phyloP scores from a whole-genome alignment of 2,888 invertebrate genomes.

The Polyommatus icarus region DNA sequence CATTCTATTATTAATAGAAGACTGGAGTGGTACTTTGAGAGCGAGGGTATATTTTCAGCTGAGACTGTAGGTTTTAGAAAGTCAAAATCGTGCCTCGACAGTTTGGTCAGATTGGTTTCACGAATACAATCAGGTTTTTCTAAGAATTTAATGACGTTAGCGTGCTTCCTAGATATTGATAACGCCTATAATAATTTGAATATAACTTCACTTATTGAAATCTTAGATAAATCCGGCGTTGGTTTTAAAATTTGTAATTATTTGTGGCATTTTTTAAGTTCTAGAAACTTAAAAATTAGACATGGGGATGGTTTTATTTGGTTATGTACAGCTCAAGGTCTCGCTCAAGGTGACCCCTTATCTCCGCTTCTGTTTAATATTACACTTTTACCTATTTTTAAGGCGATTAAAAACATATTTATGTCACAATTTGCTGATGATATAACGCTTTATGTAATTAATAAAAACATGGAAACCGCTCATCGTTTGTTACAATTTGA shows the following conservation, averaged over 20 bases:
- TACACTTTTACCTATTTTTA: slow-evolving; percentile 20
- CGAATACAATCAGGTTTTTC: slow-evolving; percentile 30
- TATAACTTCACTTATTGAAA: too few species aligned
- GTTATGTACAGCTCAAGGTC: slow-evolving; percentile 33
- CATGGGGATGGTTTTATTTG: too few species aligned
- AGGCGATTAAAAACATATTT: neutral
- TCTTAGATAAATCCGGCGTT: too few species aligned
- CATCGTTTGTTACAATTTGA: slow-evolving; percentile 3
- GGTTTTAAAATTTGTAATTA: too few species aligned
- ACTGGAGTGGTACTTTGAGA: neutral
- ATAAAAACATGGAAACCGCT: neutral
- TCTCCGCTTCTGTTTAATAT: slow-evolving; percentile 36
- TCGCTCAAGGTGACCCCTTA: slow-evolving; percentile 37
- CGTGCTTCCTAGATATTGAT: too few species aligned
- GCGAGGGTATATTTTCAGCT: neutral
- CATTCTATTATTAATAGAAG: neutral
- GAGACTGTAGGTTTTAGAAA: neutral
- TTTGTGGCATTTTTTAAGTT: too few species aligned
- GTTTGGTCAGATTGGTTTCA: slow-evolving; percentile 29
- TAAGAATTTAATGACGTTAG: slow-evolving; percentile 24
- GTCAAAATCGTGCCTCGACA: slow-evolving; percentile 28
- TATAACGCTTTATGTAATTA: slow-evolving; percentile 3
- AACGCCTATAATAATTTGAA: too few species aligned
- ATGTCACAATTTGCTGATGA: slow-evolving; percentile 31
- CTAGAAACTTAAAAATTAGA: too few species aligned